Base-by-base conservation (phyloP, 2,113 vertebrate species). In the Melospiza melodia region DNA sequence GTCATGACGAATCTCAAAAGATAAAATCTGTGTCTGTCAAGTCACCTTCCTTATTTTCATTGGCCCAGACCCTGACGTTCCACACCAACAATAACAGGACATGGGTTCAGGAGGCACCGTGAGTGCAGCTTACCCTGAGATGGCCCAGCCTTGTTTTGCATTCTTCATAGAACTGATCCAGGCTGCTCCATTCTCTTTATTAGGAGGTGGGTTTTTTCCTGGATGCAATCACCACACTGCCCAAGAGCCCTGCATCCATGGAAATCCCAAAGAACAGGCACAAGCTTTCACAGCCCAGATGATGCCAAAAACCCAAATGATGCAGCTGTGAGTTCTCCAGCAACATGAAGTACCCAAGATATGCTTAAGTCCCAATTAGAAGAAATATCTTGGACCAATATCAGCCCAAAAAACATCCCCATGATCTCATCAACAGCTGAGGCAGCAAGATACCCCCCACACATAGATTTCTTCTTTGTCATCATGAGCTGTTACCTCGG, bases 21-120 rank as follows among this genome's bases (percentile, higher is more conserved):
- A 97, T 97, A 97, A 97, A 94, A 97, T 97, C 96, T 96, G 76
- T 94, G 90, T 96, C 95, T 97, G 83, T 96, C 93, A 95, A 96
- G 92, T 93, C 66, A 95, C 96, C 95, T 97, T 97, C 95, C 95
- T 96, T 97, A 92, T 97, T 97, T 96, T 96, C 88, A 96, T 95
- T 97, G 96, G 96, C 95, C 77, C 92, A 92, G 83, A 78, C 90
- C 80, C 73, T 86, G 88, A 65, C 0, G 93, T 96, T 96, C 96
- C 89, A 92, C 83, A 96, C 90, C 94, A 97, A 97, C 90, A 97
- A 97, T 96, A 97, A 96, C 95, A 97, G 95, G 95, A 97, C 95
- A 87, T 78, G 58, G 95, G 95, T 96, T 97, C 96, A 97, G 95
- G 95, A 96, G 95, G 94, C 84, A 97, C 90, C 77, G 31, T 73